These are phyloP conservation scores for Myanophis thanlyinensis DNA, from an alignment of 2,113 vertebrate genomes.

Conservation along the genomic window DNA sequence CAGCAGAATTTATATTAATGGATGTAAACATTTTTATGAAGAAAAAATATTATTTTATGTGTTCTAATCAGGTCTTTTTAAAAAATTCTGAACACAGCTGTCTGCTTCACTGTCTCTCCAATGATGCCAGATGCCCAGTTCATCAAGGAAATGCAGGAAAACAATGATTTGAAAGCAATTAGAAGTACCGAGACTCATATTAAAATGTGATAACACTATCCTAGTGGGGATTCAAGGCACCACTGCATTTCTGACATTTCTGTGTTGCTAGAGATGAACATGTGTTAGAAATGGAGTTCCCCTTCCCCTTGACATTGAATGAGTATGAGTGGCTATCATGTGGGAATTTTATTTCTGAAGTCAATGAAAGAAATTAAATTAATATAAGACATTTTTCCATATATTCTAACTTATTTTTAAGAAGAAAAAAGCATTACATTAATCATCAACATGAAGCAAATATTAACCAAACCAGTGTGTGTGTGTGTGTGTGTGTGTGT, in stretches of 20 bases:
- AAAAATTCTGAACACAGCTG: conserved; percentile 74
- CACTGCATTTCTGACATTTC: conserved; percentile 64
- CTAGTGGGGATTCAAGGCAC: conserved; percentile 68
- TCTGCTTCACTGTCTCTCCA: conserved; percentile 68
- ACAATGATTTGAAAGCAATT: conserved; percentile 78
- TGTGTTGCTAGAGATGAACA: conserved; percentile 67
- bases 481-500: no score
- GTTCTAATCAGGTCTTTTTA: conserved; percentile 44
- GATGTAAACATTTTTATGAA: conserved; percentile 10
- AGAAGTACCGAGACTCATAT: conserved; percentile 67
- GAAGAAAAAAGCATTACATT: fast-evolving
- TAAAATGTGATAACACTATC: conserved; percentile 70
- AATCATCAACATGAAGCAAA: background rate
- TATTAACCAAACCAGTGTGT: background rate
- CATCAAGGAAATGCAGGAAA: conserved; percentile 69
- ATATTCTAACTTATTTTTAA: fast-evolving
- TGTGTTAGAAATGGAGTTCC: conserved; percentile 53
- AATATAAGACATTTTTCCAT: conserved; percentile 35
- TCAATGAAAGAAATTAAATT: conserved; percentile 58
- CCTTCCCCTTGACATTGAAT: background rate
- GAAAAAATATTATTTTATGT: conserved; percentile 54
- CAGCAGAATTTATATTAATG: background rate
- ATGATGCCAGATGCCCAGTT: conserved; percentile 77
- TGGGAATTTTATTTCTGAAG: conserved; percentile 63
- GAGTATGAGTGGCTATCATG: conserved; percentile 37